Evolutionary conservation across 2,113 vertebrate genomes (phyloP), one percentile per base, ranked within the genome.

Genomic region (Rhegmatorhina hoffmannsi): DNA sequence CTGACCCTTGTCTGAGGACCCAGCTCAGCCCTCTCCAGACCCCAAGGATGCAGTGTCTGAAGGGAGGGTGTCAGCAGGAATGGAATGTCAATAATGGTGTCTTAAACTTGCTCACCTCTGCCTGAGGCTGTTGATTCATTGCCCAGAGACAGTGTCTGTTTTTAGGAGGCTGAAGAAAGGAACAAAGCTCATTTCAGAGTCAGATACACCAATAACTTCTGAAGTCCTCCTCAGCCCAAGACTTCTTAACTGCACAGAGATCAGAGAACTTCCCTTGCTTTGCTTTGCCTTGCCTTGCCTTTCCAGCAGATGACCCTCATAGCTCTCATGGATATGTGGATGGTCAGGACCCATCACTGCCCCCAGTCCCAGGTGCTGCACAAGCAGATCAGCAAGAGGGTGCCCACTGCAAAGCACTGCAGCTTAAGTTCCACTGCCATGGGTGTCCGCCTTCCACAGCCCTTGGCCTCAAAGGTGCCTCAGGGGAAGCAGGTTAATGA

Each of bases 151-250:
- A 77, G 90, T 86, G 95, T 95, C 97, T 98, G 97, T 97, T 97
- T 98, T 98, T 98, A 98, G 96, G 96, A 97, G 95, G 97, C 97
- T 97, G 83, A 97, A 98, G 97, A 98, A 98, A 98, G 98, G 98
- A 98, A 98, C 96, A 97, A 98, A 98, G 96, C 97, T 98, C 98
- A 97, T 99, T 98, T 98, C 97, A 97, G 97, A 97, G 92, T 97
- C 96, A 97, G 97, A 98, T 98, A 97, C 96, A 97, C 98, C 98
- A 98, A 98, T 98, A 98, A 98, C 84, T 84, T 96, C 97, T 95
- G 76, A 96, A 96, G 92, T 44, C 40, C n/a, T 80, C 56, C 76
- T 72, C 18, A 43, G 81, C 7, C 50, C 74, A 76, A 46, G 15
- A 52, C 58, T 72, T 78, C 55, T 49, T 73, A 60, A 58, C 83